These are phyloP conservation scores for Casuarius casuarius DNA, from an alignment of 2,113 vertebrate species.

Conservation along the genomic window DNA sequence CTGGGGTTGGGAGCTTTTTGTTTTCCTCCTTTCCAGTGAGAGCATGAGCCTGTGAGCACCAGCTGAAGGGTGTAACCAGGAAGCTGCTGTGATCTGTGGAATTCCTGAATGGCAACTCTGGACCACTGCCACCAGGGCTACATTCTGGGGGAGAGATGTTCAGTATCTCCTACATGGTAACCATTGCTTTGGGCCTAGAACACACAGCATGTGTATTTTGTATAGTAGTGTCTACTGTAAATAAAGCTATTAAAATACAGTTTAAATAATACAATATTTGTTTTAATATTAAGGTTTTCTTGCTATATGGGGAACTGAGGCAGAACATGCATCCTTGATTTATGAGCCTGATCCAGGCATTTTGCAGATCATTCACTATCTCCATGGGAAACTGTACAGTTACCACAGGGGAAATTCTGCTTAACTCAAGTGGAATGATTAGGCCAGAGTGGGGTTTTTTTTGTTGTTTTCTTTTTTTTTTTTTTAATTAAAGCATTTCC, in stretches of 20 bases:
- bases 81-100: background rate
- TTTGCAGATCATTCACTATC: background rate
- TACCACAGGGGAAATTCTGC: background rate
- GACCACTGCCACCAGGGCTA: background rate
- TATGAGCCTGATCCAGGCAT: background rate
- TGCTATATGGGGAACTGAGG: background rate
- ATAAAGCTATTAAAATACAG: slow-evolving; percentile 2
- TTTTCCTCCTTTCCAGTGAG: background rate
- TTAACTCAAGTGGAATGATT: background rate
- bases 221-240: slow-evolving; percentile 26
- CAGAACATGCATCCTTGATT: background rate
- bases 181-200: background rate
- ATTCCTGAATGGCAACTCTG: background rate
- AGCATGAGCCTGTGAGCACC: accelerated
- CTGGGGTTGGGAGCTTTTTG: background rate
- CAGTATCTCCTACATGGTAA: background rate
- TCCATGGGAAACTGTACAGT: background rate
- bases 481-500: background rate
- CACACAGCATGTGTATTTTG: background rate
- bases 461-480: no score
- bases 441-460: no score
- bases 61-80: background rate
- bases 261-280: background rate
- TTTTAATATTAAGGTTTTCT: background rate
- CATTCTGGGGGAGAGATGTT: background rate